Evolutionary conservation across 2,888 invertebrate species (phyloP), one percentile per base, ranked within the genome.

Genomic region (Pycnomerus fuliginosus): DNA sequence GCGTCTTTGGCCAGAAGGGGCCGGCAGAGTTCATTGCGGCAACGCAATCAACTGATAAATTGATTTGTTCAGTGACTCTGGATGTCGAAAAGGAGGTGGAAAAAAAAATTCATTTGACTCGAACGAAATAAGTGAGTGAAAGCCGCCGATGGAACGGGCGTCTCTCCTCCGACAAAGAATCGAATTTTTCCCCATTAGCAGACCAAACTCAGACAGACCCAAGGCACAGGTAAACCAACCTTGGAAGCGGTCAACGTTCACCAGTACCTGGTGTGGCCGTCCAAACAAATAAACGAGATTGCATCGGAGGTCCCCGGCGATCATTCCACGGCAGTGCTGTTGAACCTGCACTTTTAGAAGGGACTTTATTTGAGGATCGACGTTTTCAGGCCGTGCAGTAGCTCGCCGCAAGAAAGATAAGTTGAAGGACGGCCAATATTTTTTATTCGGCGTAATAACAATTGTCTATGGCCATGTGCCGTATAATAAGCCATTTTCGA

Each of bases 221-320:
- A 51, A 55, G 54, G 56, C 50, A 53, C 61, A 63, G 63, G 63
- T 63, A 62, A 52, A 55, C 56, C 58, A 62, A 64, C 64, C 64
- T 64, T 64, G 64, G 61, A 49, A 64, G 58, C 64, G 64, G 64
- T 64, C 64, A 64, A 54, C 56, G 56, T 58, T 62, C 62, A 61
- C 53, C 50, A 45, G 28, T 44, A 47, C 50, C 44, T 43, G 49
- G 38, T 23, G 27, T 20, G 42, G 41, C 39, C 46, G 37, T 41
- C 41, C 45, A 46, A 24, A 36, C 33, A 13, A 37, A 31, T 29
- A 16, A 10, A 29, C 15, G 24, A 24, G 20, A 27, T 17, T n/a
- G 32, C 8, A 15, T 10, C 15, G 17, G 34, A 28, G 39, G 30
- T 31, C 43, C 25, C 42, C 44, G 43, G 32, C 29, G 43, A 31